Evolutionary conservation across 2,888 invertebrate genomes (phyloP).

Genomic region (Halocaridina rubra): DNA sequence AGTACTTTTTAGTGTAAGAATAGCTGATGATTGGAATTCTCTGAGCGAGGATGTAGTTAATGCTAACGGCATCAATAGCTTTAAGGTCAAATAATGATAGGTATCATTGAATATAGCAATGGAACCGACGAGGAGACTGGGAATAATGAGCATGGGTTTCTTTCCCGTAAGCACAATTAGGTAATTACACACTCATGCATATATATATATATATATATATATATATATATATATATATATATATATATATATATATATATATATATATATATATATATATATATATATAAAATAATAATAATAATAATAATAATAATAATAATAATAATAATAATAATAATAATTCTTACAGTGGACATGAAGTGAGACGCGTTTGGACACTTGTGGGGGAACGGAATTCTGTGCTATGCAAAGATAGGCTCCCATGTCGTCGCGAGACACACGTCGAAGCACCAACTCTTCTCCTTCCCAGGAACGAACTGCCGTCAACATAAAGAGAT

Average conservation of each 20-base stretch:
- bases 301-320: background rate
- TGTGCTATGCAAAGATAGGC: constrained; percentile 90
- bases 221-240: constrained; percentile 2
- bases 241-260: constrained; percentile 14
- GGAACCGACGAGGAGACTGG: no score
- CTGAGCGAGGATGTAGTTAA: no score
- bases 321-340: background rate
- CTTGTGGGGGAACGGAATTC: constrained; percentile 87
- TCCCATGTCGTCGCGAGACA: constrained; percentile 90
- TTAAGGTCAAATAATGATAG: no score
- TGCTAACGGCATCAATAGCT: no score
- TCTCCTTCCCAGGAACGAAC: constrained; percentile 75
- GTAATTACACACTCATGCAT: background rate
- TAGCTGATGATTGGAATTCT: no score
- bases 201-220: background rate
- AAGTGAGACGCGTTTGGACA: constrained; percentile 88
- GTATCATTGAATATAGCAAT: no score
- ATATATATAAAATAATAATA: background rate
- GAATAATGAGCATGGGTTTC: no score
- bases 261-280: background rate
- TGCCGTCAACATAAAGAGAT: no score
- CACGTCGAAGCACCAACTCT: constrained; percentile 80
- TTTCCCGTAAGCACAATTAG: no score
- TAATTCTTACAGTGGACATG: constrained; percentile 87
- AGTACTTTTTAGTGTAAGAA: no score